Evolutionary conservation across 2,888 invertebrate genomes (phyloP), one percentile per base, ranked within the genome.

Genomic region (Cryptophagus acutangulus): DNA sequence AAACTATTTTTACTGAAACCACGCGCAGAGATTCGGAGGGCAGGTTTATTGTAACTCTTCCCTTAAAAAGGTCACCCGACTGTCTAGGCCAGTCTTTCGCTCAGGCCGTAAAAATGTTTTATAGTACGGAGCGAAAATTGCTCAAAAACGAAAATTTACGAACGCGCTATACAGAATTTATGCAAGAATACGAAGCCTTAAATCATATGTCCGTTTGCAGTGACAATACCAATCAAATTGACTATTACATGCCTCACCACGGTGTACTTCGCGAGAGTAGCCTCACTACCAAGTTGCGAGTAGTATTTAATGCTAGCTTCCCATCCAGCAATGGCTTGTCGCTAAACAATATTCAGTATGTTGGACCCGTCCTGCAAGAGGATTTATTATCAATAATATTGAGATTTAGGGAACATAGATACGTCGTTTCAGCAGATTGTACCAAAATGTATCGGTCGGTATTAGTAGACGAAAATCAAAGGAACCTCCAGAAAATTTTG

Each of bases 191-290:
- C 16, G 6, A 3, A 10, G 16, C 31, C 14, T 16, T 31, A 31
- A 16, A n/a, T 31, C 31, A 31, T 12, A 31, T 31, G 31, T 15
- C 31, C 3, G 16, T 15, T n/a, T n/a, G 13, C n/a, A 8, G 2
- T 16, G n/a, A 15, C 12, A 13, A 31, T 9, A 13, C 14, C 3
- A 17, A 38, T 10, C 9, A 5, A 14, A n/a, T n/a, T n/a, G n/a
- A n/a, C 3, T 31, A 31, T 16, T 31, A 31, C 12, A 15, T 31
- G 16, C 31, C 31, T 5, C 31, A 31, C n/a, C 31, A 31, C n/a
- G 14, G n/a, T 8, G 15, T 31, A 15, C n/a, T 31, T 6, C 13
- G 12, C 3, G 28, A 38, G 12, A 16, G 16, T 3, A 10, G n/a
- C 3, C 4, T 17, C 5, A n/a, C 38, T 6, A 38, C 29, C 2